Evolutionary conservation across 2,113 vertebrate species (phyloP).

Genomic region (Columbina picui): DNA sequence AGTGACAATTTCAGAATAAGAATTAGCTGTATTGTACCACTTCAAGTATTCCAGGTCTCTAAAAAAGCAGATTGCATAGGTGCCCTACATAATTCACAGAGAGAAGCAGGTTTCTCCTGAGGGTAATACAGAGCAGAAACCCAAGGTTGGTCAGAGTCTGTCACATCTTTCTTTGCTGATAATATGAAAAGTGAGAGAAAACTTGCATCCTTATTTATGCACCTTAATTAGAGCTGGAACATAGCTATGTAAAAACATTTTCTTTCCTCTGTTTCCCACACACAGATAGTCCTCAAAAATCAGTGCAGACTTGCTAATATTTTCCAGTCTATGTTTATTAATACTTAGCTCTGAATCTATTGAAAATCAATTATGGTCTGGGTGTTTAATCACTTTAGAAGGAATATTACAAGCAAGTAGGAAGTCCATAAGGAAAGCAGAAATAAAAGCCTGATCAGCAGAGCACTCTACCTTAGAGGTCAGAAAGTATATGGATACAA

Average conservation of each 20-base stretch:
- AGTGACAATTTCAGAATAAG: background rate
- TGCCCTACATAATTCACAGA: background rate
- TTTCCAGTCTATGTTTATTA: background rate
- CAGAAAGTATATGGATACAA: background rate
- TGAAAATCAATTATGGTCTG: background rate
- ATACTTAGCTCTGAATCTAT: background rate
- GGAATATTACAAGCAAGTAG: background rate
- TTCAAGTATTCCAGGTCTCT: background rate
- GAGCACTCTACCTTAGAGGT: background rate
- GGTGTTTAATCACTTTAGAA: background rate
- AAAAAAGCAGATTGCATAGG: background rate
- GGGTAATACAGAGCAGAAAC: background rate
- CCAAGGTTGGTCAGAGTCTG: background rate
- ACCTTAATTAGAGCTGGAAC: background rate
- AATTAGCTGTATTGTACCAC: background rate
- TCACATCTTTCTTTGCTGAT: background rate
- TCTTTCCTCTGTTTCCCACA: background rate
- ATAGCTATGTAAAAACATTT: background rate
- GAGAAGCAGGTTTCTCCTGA: rapidly evolving
- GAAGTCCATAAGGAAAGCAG: background rate
- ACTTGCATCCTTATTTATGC: background rate
- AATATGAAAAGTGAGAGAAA: background rate
- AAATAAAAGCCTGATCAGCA: background rate
- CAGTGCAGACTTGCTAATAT: background rate
- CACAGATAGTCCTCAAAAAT: background rate